Evolutionary conservation across 2,888 invertebrate genomes (phyloP), one percentile per base, ranked within the genome.

Genomic region (Tetheella fluctuosa): DNA sequence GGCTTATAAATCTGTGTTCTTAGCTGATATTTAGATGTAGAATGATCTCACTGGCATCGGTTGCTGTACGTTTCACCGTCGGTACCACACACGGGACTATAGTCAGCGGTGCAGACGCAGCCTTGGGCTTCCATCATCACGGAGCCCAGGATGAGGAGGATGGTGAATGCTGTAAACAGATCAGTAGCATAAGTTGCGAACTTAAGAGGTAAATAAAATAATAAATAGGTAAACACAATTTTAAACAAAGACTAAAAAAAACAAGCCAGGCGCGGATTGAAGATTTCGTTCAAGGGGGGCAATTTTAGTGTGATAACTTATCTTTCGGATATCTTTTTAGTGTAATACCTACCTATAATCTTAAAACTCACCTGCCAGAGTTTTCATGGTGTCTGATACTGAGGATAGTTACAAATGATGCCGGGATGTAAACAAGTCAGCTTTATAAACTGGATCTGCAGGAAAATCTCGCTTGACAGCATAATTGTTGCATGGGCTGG

Each of bases 11-110:
- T n/a, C n/a, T n/a, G n/a, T n/a, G n/a, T n/a, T n/a, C n/a, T n/a
- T n/a, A n/a, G n/a, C 25, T 25, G 25, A 34, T 34, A 8, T 8
- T n/a, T 34, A 8, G 34, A 25, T 25, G 6, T 34, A 8, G 34
- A 34, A 34, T 4, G 34, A n/a, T 48, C 48, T 48, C n/a, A 48
- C 48, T 10, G 17, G 53, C 53, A 53, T 23, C n/a, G 1, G 28
- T 53, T 53, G 25, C 53, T 53, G 53, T 53, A 53, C 25, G 53
- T 53, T 23, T 23, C 4, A 4, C 53, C 53, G 28, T 53, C 12
- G 12, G 53, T 53, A 15, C 25, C 53, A 23, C 53, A 53, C 15
- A 53, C 53, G 8, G 53, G 53, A 15, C 5, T n/a, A 10, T 53
- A 53, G 53, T 53, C 23, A 23, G 23, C 23, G 0, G 53, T 53